Base-by-base conservation (phyloP, 2,113 vertebrate species). In the Oophaga pumilio region DNA sequence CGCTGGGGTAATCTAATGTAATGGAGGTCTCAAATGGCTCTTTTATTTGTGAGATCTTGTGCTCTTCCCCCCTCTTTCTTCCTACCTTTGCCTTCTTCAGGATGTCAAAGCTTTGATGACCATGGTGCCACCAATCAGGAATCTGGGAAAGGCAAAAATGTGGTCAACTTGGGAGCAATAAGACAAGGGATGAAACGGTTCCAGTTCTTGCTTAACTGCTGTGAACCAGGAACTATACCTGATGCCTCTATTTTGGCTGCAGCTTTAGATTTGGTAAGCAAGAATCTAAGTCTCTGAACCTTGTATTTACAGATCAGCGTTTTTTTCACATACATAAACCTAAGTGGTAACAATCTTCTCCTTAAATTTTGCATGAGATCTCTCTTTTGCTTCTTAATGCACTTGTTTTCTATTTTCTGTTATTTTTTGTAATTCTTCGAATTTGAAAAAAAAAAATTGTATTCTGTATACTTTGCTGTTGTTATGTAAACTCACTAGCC, bases 161-260 rank as follows among this genome's bases (percentile, higher is more conserved):
- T 99, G 88, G 98, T 99, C 90, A 98, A 99, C 91, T 91, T 99
- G 90, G 97, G 97, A 69, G 98, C 98, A 12, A 99, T 99, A 89
- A 95, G 98, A 33, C 98, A 99, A 93, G 98, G 98, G 87, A 99
- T 99, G 98, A 99, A 98, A 90, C 96, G 98, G 85, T 99, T 99
- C 90, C 98, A 99, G 91, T 99, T 99, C 89, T 96, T 99, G 56
- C 93, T 99, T 60, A 99, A 99, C 93, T 99, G 98, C 94, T 99
- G 98, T 80, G 98, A 99, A 76, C 98, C 98, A 0, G 98, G 98
- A 62, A 99, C 98, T 26, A 99, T 99, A 83, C 98, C 98, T 0
- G 98, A 99, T 84, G 98, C 98, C 17, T 99, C 98, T 59, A 99
- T 99, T 92, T 90, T 99, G 28, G 98, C 98, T 14, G 98, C 98